These are phyloP conservation scores for Thymelicus sylvestris DNA, from an alignment of 2,888 invertebrate species.

Conservation along the genomic window DNA sequence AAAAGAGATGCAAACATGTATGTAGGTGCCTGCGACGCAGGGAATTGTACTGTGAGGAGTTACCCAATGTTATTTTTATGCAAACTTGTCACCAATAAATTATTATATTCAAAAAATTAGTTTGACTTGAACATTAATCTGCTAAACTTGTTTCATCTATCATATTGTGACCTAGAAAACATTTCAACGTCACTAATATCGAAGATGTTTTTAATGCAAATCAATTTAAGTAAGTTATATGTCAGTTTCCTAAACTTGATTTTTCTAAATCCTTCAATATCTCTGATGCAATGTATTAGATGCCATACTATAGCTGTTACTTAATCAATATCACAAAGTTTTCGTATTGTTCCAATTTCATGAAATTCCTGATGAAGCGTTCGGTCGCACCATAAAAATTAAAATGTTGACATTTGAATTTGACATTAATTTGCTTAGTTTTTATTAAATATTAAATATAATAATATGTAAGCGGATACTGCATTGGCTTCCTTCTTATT, in stretches of 20 bases:
- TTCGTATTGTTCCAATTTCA: conserved; percentile 10
- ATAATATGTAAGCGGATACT: neutral
- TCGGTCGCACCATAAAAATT: neutral
- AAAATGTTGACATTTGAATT: neutral
- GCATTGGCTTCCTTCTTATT: conserved; percentile 2
- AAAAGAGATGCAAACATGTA: too few species aligned
- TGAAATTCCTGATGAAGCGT: neutral
- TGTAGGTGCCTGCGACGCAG: too few species aligned
- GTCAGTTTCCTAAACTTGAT: conserved; percentile 7
- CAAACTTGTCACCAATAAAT: neutral
- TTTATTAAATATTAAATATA: neutral
- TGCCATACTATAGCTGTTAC: neutral
- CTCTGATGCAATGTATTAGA: conserved; percentile 6
- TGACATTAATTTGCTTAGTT: neutral
- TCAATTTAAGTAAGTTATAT: neutral
- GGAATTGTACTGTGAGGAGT: too few species aligned
- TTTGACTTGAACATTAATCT: too few species aligned
- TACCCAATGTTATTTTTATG: neutral
- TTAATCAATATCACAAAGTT: neutral
- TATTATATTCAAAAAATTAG: neutral
- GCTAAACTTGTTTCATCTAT: neutral
- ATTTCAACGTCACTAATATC: neutral
- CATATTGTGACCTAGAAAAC: conserved; percentile 15
- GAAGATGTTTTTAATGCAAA: conserved; percentile 17
- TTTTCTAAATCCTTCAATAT: conserved; percentile 8